Evolutionary conservation across 1,140 invertebrate species (phyloP), one percentile per base, ranked within the genome.

Genomic region (Aporrectodea caliginosa): DNA sequence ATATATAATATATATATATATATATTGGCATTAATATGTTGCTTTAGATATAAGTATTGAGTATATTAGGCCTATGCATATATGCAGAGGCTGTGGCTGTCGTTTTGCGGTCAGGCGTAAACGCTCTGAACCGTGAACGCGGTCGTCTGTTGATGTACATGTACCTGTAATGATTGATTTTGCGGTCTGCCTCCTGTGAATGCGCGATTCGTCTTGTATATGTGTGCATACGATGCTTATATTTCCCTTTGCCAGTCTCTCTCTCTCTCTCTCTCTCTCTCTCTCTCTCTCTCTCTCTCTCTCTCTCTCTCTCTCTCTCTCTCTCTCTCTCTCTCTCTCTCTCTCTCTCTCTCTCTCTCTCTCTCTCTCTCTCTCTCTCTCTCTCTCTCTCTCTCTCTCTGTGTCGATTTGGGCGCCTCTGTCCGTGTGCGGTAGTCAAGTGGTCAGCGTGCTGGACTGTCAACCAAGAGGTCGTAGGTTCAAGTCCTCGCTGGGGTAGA

Each of bases 301-400:
- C 79, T 31, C 71, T 58, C 34, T 75, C 80, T 82, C 77, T 82
- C 71, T 43, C 82, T 58, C 68, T 73, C 78, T 89, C 81, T 83
- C 86, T 85, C 79, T 70, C 75, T 78, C 34, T 58, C 72, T 12
- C 74, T 77, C 16, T 75, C 83, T 14, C 43, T 72, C 69, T 78
- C 75, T 73, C 75, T 72, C 34, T 33, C 81, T 27, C 68, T 77
- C n/a, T 73, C 89, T 29, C 85, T 85, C 81, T 83, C 86, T 2
- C 78, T 84, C 2, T 84, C 34, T 86, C 84, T 79, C 85, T 85
- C 16, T 85, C 84, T 75, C 79, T 32, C 71, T 68, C 30, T 78
- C 77, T 35, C 76, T 79, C n/a, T 70, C 82, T 89, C 85, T 86
- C 85, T 79, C 79, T 68, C 80, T 76, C 70, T 73, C 43, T 35